Base-by-base conservation (phyloP, 2,797 vertebrate species). In the Sebastes jordani region DNA sequence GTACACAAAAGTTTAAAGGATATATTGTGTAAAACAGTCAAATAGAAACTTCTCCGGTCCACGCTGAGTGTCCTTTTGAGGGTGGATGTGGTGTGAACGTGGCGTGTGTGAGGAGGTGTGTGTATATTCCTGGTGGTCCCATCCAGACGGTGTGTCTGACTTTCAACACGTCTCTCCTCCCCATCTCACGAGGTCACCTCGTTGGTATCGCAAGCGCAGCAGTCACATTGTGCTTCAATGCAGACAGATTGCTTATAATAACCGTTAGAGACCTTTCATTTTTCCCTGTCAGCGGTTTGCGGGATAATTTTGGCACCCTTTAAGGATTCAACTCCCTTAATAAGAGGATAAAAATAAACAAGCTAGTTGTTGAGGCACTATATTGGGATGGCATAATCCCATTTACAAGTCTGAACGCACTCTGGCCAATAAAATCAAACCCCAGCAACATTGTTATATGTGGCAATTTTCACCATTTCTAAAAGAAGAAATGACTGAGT, bases 321-420 rank as follows among this genome's bases (percentile, higher is more conserved):
- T 95, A 96, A 94, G 86, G 93, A 95, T 94, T 90, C 93, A 91
- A 80, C 92, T 95, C 91, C 78, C 91, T 91, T 95, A 96, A 95
- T 95, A 96, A 92, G 92, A 94, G 94, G 95, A 94, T 96, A 96
- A 96, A 96, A 96, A 96, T 96, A 96, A 96, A 96, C 94, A 93
- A 89, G 92, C 90, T 78, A 91, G 93, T 96, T 95, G 93, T 94
- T 91, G 92, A 87, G 90, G 94, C 93, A 92, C 95, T 96, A 96
- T 96, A 96, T 96, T 83, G 89, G 94, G 95, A 95, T 81, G 88
- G 90, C 85, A 68, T 96, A 96, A 96, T 96, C 96, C 95, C 91
- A 94, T 96, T 96, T 95, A 95, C 94, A 95, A 93, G 93, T 94
- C 93, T 84, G 88, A 92, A 94, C 85, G 82, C 91, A 92, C 89